Conservation (phyloP, 2,797 vertebrate genomes). For the Gymnocypris eckloni region DNA sequence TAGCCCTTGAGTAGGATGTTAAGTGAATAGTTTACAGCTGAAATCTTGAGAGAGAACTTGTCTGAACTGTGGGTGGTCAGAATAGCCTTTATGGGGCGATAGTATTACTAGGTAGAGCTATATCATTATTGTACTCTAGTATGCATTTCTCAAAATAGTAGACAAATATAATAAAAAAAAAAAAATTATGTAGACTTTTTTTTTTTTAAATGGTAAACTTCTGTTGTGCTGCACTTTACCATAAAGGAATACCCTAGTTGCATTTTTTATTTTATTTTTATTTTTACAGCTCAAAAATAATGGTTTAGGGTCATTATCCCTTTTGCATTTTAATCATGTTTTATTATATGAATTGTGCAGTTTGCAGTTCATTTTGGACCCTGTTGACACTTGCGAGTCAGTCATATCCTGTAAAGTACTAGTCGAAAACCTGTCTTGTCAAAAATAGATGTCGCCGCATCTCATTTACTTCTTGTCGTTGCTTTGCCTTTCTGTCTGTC, state of each 20-base stretch:
- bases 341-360: background rate
- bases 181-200: no score
- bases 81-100: background rate
- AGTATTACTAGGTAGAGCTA: no score
- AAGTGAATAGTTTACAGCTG: constrained; percentile 10
- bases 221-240: background rate
- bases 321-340: background rate
- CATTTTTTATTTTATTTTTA: background rate
- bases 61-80: constrained; percentile 24
- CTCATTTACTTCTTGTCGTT: constrained; percentile 36
- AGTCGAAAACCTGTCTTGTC: background rate
- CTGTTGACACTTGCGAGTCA: background rate
- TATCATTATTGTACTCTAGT: no score
- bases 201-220: no score
- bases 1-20: background rate
- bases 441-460: constrained; percentile 6
- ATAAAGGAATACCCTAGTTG: no score
- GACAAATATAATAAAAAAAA: no score
- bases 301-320: background rate
- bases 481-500: background rate
- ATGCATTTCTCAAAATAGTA: no score
- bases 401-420: background rate
- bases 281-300: background rate
- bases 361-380: background rate
- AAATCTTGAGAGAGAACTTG: background rate